Base-by-base conservation (phyloP, 2,888 invertebrate species). In the Dorcus hopei region DNA sequence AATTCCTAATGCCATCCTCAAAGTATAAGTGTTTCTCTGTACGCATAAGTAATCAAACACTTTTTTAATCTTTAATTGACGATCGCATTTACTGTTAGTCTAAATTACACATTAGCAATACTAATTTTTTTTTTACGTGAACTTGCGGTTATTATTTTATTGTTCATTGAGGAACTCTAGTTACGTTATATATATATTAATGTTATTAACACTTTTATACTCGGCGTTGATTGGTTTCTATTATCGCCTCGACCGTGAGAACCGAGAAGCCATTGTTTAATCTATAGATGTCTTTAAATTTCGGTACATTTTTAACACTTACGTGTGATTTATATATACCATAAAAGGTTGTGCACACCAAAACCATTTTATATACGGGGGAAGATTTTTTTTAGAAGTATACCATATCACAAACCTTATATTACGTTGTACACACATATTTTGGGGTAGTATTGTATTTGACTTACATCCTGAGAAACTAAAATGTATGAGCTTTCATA, bases 231-330 rank as follows among this genome's bases (percentile, higher is more conserved):
- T 62, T 64, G 61, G 55, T 61, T 54, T 58, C 57, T 70, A 72
- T 71, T 71, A 71, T 65, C 70, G 66, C 70, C 63, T 66, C 52
- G 62, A 65, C 68, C 72, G 72, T 72, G 71, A 71, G 72, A 72
- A 71, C 62, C 58, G 50, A 55, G 38, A 54, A 41, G 42, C 61
- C 62, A 62, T 68, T 72, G 67, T 73, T 71, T 69, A 65, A 67
- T 68, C 62, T 66, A 58, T 62, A 65, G 66, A 65, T 59, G 68
- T 65, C 65, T 68, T 65, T 59, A 67, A 70, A 68, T 71, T 70
- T 69, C 63, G 66, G 66, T 63, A 69, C 62, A 68, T 65, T 73
- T 72, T 74, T 74, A 73, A 73, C 74, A 73, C 71, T 57, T 68
- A 67, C 42, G 70, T 74, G 74, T 70, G 74, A 74, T 68, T 72